Percentiles rank a stretch among this genome's conserved stretches.
phyloP scores from a whole-genome alignment of 2,113 vertebrate species.

The Tetrao urogallus region DNA sequence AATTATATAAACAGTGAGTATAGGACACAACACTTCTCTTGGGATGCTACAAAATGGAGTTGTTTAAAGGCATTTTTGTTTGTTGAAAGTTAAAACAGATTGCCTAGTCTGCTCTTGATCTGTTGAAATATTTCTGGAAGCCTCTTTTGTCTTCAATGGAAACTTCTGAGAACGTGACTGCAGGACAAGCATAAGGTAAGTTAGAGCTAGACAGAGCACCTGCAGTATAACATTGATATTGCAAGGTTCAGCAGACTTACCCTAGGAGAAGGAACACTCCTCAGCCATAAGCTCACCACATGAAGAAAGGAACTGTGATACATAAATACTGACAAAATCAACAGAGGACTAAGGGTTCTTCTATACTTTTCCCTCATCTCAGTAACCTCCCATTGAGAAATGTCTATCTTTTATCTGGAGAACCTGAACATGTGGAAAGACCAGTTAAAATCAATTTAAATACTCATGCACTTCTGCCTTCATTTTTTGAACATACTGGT shows the following conservation, averaged over 20 bases:
- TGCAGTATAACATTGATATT: neutral
- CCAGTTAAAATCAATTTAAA: neutral
- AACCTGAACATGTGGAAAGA: neutral
- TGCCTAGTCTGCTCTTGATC: neutral
- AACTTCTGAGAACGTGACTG: neutral
- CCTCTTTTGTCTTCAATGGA: neutral
- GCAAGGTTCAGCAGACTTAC: neutral
- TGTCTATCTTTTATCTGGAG: accelerated
- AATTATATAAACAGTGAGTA: neutral
- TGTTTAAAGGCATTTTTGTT: neutral
- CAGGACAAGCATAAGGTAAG: neutral
- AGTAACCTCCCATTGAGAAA: neutral
- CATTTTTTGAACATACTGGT: neutral
- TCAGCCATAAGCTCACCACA: neutral
- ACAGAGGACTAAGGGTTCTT: accelerated
- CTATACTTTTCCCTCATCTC: neutral
- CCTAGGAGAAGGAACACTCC: neutral
- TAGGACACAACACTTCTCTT: neutral
- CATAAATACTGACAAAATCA: neutral
- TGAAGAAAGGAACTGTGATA: neutral
- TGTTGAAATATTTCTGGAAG: conserved; percentile 3
- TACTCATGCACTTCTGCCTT: neutral
- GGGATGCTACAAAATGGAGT: neutral
- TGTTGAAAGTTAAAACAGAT: neutral
- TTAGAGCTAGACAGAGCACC: neutral